A percentile compares a stretch with the other conserved stretches of the same genome.
Evolutionary conservation across 35 echinoderm and acorn worm genomes (phyloP).

Genomic region (Ophioderma brevispina): DNA sequence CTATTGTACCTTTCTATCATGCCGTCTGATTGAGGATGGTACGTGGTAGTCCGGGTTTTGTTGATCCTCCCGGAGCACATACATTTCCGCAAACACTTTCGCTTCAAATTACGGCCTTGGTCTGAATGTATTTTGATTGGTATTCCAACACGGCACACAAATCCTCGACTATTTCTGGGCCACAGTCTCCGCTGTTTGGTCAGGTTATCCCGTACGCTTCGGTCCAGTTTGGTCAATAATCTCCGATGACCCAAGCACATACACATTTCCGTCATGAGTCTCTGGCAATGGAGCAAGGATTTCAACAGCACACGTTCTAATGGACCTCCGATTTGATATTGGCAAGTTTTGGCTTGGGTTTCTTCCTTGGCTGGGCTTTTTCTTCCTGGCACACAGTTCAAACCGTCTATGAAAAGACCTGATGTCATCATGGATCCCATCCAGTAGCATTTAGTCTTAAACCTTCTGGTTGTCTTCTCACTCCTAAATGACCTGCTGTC

Average conservation of each 20-base stretch:
- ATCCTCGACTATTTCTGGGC: conserved; percentile 15
- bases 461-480: neutral
- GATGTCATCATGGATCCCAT: neutral
- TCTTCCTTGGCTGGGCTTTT: neutral
- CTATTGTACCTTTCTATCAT: conserved; percentile 44
- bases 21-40: conserved; percentile 36
- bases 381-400: conserved; percentile 22
- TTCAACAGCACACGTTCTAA: conserved; percentile 45
- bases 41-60: conserved; percentile 49
- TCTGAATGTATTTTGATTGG: conserved; percentile 44
- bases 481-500: neutral
- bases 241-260: conserved; percentile 31
- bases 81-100: conserved; percentile 11
- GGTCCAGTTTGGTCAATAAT: conserved; percentile 45
- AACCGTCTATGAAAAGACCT: neutral
- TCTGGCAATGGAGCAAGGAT: conserved; percentile 19
- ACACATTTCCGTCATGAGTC: conserved; percentile 18
- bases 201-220: conserved; percentile 27
- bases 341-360: neutral
- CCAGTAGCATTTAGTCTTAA: neutral
- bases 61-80: neutral
- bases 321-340: neutral
- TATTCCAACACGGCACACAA: conserved; percentile 28
- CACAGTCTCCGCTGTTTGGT: conserved; percentile 6
- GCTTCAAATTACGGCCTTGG: conserved; percentile 52